Base-by-base conservation (phyloP, 2,113 vertebrate species). In the Apodemus sylvaticus region DNA sequence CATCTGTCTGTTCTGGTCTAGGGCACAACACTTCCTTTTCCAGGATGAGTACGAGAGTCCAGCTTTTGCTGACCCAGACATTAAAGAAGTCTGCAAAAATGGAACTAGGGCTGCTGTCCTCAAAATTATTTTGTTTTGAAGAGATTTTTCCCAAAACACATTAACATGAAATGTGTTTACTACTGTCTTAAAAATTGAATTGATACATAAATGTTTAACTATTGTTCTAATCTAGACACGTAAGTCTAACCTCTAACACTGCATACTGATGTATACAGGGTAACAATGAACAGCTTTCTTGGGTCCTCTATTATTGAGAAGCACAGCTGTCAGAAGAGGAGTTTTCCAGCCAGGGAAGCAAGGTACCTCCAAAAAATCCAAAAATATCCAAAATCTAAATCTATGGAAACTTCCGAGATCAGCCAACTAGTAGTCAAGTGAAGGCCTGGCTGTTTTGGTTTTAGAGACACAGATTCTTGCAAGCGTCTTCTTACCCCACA, bases 391-490 rank as follows among this genome's bases (percentile, higher is more conserved):
- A 87, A 68, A 29, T 42, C 60, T 53, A 83, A 94, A 86, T 82
- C 86, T n/a, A 45, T 12, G 90, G 95, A 97, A 95, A 96, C 95
- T 96, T 90, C n/a, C 62, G 42, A 77, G 66, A 53, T 77, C 36
- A 5, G 96, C 89, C 92, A 89, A 79, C 68, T 76, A 89, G 58
- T 20, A 58, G 58, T 58, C 19, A 92, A 89, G 88, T 93, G 71
- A 96, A 97, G 91, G 79, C 83, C 11, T 89, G 58, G 87, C n/a
- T 96, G 95, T 96, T 94, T 93, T 93, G 88, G 86, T 93, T 95
- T 96, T 89, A 95, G 86, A 96, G 88, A 92, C 94, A 96, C 79
- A 81, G 60, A 94, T 93, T 94, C 83, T 93, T 95, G 91, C 77
- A 77, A n/a, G 81, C 70, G 78, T 94, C 94, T 90, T 76, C 96